Percentiles rank a stretch among this genome's conserved stretches.
phyloP scores from a whole-genome alignment of 2,113 vertebrate species.

The Cavia aperea region DNA sequence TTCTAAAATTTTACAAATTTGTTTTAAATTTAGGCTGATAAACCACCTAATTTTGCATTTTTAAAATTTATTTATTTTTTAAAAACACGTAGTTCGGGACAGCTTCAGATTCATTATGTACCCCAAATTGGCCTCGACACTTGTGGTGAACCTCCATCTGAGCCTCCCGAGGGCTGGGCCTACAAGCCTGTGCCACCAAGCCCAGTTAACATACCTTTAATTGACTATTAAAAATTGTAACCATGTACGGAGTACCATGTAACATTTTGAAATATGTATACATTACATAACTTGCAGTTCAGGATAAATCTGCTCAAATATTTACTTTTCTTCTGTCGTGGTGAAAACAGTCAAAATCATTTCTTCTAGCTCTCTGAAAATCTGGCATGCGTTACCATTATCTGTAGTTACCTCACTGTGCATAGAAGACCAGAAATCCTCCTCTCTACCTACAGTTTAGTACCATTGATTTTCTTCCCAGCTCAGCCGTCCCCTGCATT shows the following conservation, averaged over 20 bases:
- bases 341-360: neutral
- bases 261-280: neutral
- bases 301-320: neutral
- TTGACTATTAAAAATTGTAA: neutral
- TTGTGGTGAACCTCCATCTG: neutral
- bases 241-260: neutral
- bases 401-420: neutral
- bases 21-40: neutral
- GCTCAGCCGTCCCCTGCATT: neutral
- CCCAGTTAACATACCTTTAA: neutral
- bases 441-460: neutral
- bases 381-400: neutral
- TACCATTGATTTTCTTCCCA: no score
- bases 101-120: neutral
- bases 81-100: neutral
- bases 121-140: neutral
- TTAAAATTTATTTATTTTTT: neutral
- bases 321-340: neutral
- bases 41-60: neutral
- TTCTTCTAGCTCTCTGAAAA: neutral
- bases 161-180: neutral
- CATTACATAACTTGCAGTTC: neutral
- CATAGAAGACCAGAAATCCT: neutral
- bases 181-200: neutral
- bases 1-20: conserved; percentile 7